Percentiles rank a stretch among this genome's conserved stretches.
Conservation (phyloP, 1,140 invertebrate genomes). For the Dendroctonus valens region DNA sequence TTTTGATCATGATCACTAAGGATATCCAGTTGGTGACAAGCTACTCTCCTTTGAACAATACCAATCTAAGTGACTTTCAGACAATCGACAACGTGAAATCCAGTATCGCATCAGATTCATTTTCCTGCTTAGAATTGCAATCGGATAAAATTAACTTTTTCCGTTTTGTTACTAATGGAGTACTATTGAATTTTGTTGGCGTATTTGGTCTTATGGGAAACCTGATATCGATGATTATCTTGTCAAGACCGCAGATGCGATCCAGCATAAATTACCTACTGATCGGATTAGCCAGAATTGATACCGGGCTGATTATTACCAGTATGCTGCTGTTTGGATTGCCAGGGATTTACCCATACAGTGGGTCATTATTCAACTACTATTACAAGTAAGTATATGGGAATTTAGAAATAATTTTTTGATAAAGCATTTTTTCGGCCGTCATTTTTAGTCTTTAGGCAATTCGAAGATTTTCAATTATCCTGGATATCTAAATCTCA, state of each 20-base stretch:
- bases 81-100: conserved; percentile 3
- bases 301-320: conserved; percentile 83
- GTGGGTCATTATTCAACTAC: conserved; percentile 71
- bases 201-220: conserved; percentile 86
- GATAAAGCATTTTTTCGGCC: not conserved
- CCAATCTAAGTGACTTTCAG: conserved; percentile 2
- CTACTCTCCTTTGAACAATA: not conserved
- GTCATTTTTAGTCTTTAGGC: too few species aligned
- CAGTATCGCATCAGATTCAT: conserved; percentile 8
- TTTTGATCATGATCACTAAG: conserved; percentile 14
- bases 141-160: conserved; percentile 32
- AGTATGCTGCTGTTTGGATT: conserved; percentile 86
- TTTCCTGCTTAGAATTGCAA: conserved; percentile 35
- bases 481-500: too few species aligned
- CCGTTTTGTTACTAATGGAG: conserved; percentile 79
- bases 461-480: too few species aligned
- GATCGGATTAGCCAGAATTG: conserved; percentile 86
- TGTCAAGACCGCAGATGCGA: conserved; percentile 88
- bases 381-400: conserved; percentile 58
- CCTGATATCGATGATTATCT: conserved; percentile 83
- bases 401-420: not conserved
- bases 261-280: conserved; percentile 93
- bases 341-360: conserved; percentile 79
- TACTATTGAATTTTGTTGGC: conserved; percentile 79
- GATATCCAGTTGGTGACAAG: conserved; percentile 6